Conservation (phyloP, 2,113 vertebrate genomes). For the Embiotoca jacksoni region DNA sequence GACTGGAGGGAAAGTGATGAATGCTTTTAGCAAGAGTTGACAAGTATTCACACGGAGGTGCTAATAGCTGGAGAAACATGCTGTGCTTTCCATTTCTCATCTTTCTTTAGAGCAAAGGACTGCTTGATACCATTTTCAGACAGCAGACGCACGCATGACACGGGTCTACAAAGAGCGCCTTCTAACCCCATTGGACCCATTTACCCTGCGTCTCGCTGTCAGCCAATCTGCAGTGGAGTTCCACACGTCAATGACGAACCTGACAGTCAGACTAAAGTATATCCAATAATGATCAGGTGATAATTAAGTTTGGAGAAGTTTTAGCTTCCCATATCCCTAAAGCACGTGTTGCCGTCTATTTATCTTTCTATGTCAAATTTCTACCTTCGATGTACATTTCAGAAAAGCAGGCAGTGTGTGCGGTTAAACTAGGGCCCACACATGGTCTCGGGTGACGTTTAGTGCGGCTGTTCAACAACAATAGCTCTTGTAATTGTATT, state of each 20-base stretch:
- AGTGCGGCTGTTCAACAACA: slow-evolving; percentile 59
- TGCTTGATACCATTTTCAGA: background rate
- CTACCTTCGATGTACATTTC: background rate
- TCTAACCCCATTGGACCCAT: too few species aligned
- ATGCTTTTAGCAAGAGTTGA: slow-evolving; percentile 55
- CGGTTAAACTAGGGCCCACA: slow-evolving; percentile 45
- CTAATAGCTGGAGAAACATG: slow-evolving; percentile 34
- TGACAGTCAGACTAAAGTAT: too few species aligned
- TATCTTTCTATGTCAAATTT: background rate
- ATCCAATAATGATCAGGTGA: too few species aligned
- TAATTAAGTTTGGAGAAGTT: background rate
- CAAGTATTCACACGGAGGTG: slow-evolving; percentile 46
- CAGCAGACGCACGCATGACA: background rate
- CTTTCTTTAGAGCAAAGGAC: background rate
- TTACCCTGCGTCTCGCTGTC: too few species aligned
- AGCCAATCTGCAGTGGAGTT: too few species aligned
- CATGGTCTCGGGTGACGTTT: slow-evolving; percentile 51
- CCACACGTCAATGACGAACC: too few species aligned
- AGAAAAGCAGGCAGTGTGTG: background rate
- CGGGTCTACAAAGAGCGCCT: too few species aligned
- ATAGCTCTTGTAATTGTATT: slow-evolving; percentile 73
- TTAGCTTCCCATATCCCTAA: background rate
- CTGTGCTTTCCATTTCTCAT: slow-evolving; percentile 4
- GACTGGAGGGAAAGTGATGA: slow-evolving; percentile 23
- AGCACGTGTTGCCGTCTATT: background rate